phyloP scores from a whole-genome alignment of 2,888 invertebrate genomes.

The Pinctada fucata region DNA sequence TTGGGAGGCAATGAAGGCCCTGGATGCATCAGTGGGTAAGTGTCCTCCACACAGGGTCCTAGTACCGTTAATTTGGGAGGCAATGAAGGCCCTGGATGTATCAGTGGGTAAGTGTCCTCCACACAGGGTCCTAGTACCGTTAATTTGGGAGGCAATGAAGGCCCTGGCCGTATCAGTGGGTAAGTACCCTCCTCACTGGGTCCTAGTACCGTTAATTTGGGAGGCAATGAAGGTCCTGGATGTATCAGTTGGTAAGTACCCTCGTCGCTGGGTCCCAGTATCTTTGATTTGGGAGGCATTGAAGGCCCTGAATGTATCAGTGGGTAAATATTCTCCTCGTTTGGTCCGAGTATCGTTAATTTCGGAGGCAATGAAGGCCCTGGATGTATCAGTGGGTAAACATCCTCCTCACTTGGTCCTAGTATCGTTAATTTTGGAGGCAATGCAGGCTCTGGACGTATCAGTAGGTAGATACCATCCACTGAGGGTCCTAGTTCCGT shows the following conservation, averaged over 20 bases:
- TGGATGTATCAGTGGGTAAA: conserved; percentile 77
- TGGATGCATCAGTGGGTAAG: conserved; percentile 77
- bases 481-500: no score
- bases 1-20: conserved; percentile 70
- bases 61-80: conserved; percentile 66
- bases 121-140: no score
- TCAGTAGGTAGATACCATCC: conserved; percentile 72
- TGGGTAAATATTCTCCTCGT: conserved; percentile 76
- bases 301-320: conserved; percentile 68
- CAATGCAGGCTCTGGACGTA: conserved; percentile 72
- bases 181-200: conserved; percentile 77
- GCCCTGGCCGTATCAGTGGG: no score
- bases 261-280: conserved; percentile 76
- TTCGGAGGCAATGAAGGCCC: conserved; percentile 74
- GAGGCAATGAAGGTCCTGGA: conserved; percentile 76
- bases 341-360: conserved; percentile 73
- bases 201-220: conserved; percentile 67
- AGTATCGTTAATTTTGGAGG: conserved; percentile 66
- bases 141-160: no score
- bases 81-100: conserved; percentile 72
- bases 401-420: conserved; percentile 77
- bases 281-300: conserved; percentile 72
- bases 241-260: conserved; percentile 77
- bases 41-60: conserved; percentile 77
- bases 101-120: conserved; percentile 62